These are phyloP conservation scores for Caiman crocodilus DNA, from an alignment of 2,797 vertebrate species.

Conservation along the genomic window DNA sequence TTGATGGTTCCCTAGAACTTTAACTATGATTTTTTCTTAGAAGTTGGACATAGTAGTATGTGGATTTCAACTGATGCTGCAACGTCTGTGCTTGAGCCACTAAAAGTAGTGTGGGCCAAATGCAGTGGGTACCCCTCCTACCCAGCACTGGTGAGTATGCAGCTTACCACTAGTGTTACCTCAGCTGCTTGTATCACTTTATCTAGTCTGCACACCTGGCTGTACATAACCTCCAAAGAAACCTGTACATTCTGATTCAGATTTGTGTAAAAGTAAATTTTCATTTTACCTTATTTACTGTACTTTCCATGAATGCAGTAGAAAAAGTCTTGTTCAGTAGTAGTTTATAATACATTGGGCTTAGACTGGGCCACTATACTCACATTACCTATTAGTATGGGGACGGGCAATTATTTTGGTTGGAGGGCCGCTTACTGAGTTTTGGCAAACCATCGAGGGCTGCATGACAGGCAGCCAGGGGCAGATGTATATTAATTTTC, in stretches of 20 bases:
- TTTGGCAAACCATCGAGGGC: too few relatives aligned
- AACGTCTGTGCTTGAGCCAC: conserved; percentile 93
- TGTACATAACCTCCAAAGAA: accelerated
- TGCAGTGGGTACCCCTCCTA: conserved; percentile 99
- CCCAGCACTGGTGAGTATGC: conserved; percentile 95
- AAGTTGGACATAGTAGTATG: conserved; percentile 97
- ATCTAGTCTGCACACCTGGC: neutral
- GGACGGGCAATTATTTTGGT: too few relatives aligned
- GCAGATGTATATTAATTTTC: too few relatives aligned
- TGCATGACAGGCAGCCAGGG: too few relatives aligned
- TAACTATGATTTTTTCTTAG: conserved; percentile 76
- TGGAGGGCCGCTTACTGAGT: too few relatives aligned
- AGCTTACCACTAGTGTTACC: neutral
- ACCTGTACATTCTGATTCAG: neutral
- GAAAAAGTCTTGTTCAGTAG: neutral
- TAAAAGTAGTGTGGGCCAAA: conserved; percentile 99
- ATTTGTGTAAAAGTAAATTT: neutral
- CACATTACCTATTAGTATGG: too few relatives aligned
- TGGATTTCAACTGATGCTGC: conserved; percentile 95
- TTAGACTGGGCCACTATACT: too few relatives aligned
- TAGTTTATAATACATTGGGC: too few relatives aligned
- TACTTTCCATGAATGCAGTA: neutral
- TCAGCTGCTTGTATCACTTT: neutral
- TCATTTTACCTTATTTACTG: neutral
- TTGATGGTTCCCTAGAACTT: neutral